Evolutionary conservation across 1,140 invertebrate genomes (phyloP), one percentile per base, ranked within the genome.

Genomic region (Drosophila navojoa): DNA sequence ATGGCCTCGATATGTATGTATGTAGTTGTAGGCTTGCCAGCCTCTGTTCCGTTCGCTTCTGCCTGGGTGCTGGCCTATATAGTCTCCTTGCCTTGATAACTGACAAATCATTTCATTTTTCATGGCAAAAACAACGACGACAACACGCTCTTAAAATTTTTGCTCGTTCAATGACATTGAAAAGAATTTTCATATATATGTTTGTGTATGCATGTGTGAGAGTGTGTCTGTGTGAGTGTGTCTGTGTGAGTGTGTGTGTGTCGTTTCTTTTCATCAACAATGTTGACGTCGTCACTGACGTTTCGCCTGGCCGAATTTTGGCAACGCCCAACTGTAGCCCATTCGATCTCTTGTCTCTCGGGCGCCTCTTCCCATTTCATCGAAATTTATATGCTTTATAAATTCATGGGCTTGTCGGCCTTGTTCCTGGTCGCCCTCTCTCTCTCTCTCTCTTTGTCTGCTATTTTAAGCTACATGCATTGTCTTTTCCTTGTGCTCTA

Each of bases 91-190:
- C 82, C 79, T 86, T 86, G 71, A 86, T 86, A 76, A 63, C 71
- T 87, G 79, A 87, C 78, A 86, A 87, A 86, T 86, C 79, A 86
- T 81, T 87, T 86, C 61, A 68, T 77, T 76, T 80, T 78, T 77
- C 81, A 72, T 61, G 58, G 55, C 38, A 49, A 60, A 42, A 55
- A 76, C 27, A 22, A 66, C 66, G 42, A 59, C 57, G 40, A 59
- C 57, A 59, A 58, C 1, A 63, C 61, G 78, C 75, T 86, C 67
- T 85, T 81, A 76, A 87, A 76, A 87, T 87, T 57, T 62, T 79
- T 79, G 54, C 47, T 79, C 82, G 82, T 84, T 79, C 82, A 89
- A 84, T 89, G 82, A 89, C 82, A 87, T 87, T 87, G 84, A 87
- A 89, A 89, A 77, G 69, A 89, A 87, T 87, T 89, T 89, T 74